These are phyloP conservation scores for Allochrocebus solatus DNA, from an alignment of 2,797 vertebrate genomes.

Conservation along the genomic window DNA sequence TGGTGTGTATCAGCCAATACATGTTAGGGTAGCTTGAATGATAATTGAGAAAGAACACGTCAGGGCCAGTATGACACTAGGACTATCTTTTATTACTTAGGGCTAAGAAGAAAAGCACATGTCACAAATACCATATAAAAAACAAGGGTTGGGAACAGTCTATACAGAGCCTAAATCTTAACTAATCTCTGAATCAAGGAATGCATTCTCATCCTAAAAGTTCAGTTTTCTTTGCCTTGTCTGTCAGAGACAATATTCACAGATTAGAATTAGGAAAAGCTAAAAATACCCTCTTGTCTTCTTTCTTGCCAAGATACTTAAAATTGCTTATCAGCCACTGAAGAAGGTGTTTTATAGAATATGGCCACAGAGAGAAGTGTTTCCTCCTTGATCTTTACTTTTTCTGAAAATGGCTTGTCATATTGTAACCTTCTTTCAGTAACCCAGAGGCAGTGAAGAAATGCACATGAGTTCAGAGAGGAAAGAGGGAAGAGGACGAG, in stretches of 20 bases:
- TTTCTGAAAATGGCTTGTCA: constrained; percentile 1
- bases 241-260: neutral
- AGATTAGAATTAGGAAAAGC: constrained; percentile 23
- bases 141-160: neutral
- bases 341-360: neutral
- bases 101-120: neutral
- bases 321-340: neutral
- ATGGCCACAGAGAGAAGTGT: neutral
- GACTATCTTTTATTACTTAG: neutral
- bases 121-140: neutral
- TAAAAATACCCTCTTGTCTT: neutral
- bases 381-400: neutral
- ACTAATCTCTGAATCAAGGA: neutral
- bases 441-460: neutral
- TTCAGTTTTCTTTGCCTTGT: neutral
- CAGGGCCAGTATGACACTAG: neutral
- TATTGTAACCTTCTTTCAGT: neutral
- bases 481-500: too few species aligned
- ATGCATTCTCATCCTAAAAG: neutral
- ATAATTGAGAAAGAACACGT: neutral
- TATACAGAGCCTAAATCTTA: neutral
- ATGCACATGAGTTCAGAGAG: neutral
- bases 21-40: neutral
- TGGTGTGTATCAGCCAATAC: neutral
- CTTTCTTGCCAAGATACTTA: neutral